Conservation (phyloP, 2,113 vertebrate genomes). For the Lethenteron reissneri region DNA sequence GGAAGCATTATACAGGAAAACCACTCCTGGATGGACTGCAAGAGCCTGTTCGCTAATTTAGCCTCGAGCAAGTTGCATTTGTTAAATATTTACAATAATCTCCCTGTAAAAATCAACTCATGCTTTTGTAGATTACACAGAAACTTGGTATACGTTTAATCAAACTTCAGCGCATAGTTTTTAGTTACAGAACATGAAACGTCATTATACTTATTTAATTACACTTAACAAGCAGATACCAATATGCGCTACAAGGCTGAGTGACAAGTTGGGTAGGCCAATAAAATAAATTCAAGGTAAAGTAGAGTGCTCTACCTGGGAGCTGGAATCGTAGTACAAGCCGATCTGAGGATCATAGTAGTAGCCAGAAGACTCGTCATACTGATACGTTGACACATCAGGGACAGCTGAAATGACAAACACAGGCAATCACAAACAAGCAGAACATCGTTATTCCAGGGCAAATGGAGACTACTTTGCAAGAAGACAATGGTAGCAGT, state of each 20-base stretch:
- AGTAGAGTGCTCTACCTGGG: conserved; percentile 38
- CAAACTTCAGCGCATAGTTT: no score
- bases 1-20: no score
- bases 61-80: no score
- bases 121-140: not conserved
- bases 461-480: not conserved
- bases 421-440: no score
- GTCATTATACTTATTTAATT: no score
- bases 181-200: no score
- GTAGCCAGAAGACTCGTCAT: conserved; percentile 85
- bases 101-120: not conserved
- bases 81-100: no score
- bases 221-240: no score
- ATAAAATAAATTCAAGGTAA: conserved; percentile 9
- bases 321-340: conserved; percentile 82
- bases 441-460: not conserved
- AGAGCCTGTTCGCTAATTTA: no score
- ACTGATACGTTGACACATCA: conserved; percentile 81
- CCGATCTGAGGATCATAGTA: conserved; percentile 82
- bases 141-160: not conserved
- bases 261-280: conserved; percentile 3
- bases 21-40: no score
- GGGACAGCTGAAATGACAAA: conserved; percentile 34
- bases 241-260: no score
- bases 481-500: no score